These are phyloP conservation scores for Sanderia malayensis DNA, from an alignment of 30 jellyfish, hydroid and myxozoan species.

Conservation along the genomic window DNA sequence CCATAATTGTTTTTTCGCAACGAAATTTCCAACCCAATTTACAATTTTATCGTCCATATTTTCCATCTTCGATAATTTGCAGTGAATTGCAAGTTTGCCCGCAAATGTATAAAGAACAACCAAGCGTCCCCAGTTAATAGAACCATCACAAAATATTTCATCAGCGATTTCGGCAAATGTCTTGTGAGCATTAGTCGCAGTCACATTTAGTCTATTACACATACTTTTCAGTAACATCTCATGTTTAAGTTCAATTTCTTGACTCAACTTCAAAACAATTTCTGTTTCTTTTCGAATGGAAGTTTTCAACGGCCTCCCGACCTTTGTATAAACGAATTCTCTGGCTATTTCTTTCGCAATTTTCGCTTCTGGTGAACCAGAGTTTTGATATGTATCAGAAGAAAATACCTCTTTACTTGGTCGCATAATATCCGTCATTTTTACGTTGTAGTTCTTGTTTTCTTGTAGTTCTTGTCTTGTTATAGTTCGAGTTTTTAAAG, in stretches of 20 bases:
- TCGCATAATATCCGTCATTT: conserved; percentile 50
- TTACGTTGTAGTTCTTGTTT: too few relatives aligned
- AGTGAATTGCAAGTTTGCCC: conserved; percentile 89
- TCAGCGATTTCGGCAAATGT: conserved; percentile 81
- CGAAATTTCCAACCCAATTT: conserved; percentile 78
- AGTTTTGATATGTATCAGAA: conserved; percentile 46
- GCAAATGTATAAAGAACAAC: conserved; percentile 93
- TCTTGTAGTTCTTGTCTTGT: too few relatives aligned
- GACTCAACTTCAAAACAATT: conserved; percentile 68
- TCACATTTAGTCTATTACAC: conserved; percentile 85
- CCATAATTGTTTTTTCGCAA: conserved; percentile 83
- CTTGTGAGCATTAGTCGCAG: conserved; percentile 74
- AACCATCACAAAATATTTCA: conserved; percentile 83
- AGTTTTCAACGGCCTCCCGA: conserved; percentile 74
- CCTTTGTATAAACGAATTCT: conserved; percentile 70
- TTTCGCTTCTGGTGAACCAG: conserved; percentile 76
- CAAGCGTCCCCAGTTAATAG: conserved; percentile 94
- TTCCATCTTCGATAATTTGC: conserved; percentile 63
- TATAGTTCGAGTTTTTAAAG: too few relatives aligned
- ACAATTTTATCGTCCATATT: conserved; percentile 78
- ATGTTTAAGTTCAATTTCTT: conserved; percentile 83
- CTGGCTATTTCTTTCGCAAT: conserved; percentile 92
- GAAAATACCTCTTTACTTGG: conserved; percentile 44
- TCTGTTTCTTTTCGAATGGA: conserved; percentile 87
- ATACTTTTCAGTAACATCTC: conserved; percentile 85